These are phyloP conservation scores for Stomatorhinus ivindoensis DNA, from an alignment of 2,113 vertebrate genomes.

Conservation along the genomic window DNA sequence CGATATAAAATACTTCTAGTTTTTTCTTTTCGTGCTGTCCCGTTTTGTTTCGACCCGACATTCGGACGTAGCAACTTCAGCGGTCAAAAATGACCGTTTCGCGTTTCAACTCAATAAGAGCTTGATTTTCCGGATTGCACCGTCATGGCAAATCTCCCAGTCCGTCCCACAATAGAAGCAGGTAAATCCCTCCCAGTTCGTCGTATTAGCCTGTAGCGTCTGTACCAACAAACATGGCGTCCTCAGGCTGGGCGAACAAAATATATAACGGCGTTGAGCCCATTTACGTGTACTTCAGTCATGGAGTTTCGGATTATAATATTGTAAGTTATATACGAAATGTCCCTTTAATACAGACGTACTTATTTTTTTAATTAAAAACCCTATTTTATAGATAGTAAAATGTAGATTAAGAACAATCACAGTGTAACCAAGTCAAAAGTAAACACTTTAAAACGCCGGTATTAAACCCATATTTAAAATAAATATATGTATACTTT, in stretches of 20 bases:
- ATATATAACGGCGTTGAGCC: neutral
- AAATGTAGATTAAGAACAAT: neutral
- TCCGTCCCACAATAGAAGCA: neutral
- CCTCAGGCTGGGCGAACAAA: constrained; percentile 39
- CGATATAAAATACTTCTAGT: neutral
- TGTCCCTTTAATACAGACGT: neutral
- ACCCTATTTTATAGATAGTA: neutral
- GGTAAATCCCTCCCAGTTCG: neutral
- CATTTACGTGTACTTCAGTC: neutral
- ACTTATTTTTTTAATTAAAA: neutral
- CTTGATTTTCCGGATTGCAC: neutral
- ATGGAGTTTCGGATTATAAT: neutral
- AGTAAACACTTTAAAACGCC: neutral
- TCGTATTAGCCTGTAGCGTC: neutral
- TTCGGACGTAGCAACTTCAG: neutral
- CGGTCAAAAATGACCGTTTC: neutral
- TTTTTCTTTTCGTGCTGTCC: neutral
- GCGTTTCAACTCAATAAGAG: neutral
- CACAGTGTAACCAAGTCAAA: neutral
- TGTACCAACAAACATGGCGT: neutral
- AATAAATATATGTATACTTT: neutral
- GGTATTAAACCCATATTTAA: neutral
- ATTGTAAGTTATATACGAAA: neutral
- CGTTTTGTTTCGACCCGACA: neutral
- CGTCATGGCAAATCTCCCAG: neutral